Percentiles rank a stretch among this genome's conserved stretches.
Evolutionary conservation across 2,113 vertebrate genomes (phyloP).

Genomic region (Struthidea cinerea): DNA sequence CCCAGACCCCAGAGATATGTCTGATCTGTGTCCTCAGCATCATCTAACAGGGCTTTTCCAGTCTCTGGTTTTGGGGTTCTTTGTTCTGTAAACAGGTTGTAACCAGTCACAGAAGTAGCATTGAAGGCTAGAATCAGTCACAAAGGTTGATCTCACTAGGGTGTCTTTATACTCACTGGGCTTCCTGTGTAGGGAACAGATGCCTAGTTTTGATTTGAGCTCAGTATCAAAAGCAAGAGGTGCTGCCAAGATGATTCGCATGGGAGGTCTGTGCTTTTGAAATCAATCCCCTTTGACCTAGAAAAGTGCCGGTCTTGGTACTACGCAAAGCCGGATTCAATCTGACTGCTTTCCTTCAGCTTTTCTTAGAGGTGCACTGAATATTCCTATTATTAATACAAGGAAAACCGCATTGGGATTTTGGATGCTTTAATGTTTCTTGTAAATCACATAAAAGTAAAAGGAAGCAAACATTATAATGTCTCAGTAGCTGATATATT

Average conservation of each 20-base stretch:
- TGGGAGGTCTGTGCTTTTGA: background rate
- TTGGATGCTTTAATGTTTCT: background rate
- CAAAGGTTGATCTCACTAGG: background rate
- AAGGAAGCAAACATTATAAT: background rate
- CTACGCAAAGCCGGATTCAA: background rate
- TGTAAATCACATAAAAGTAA: background rate
- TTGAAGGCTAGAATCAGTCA: background rate
- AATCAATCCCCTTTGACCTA: background rate
- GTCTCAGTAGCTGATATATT: background rate
- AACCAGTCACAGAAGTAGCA: background rate
- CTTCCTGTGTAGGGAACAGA: background rate
- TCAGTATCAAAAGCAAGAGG: background rate
- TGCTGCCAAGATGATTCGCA: background rate
- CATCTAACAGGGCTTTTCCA: background rate
- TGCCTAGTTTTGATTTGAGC: background rate
- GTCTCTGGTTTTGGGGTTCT: background rate
- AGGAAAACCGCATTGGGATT: background rate
- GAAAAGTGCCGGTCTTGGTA: background rate
- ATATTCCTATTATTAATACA: background rate
- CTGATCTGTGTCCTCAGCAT: background rate
- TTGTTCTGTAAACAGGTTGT: background rate
- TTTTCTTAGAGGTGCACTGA: background rate
- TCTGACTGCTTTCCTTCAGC: background rate
- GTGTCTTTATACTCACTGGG: background rate
- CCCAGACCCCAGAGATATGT: background rate